A percentile compares a stretch with the other conserved stretches of the same genome.
phyloP scores from a whole-genome alignment of 2,113 vertebrate species.

The Heterochromis multidens region DNA sequence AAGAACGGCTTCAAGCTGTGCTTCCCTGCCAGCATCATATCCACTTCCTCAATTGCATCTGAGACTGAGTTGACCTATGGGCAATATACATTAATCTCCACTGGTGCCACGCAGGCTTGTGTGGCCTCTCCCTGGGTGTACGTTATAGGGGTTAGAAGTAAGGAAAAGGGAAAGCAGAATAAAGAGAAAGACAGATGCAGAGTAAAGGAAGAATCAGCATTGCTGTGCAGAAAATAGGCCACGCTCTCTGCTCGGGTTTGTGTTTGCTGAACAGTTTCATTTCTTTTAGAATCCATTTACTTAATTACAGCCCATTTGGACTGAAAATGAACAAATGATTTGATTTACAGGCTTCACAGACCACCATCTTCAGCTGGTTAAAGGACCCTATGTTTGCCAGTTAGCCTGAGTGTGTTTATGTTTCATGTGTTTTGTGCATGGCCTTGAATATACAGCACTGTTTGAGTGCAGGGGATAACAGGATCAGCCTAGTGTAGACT shows the following conservation, averaged over 20 bases:
- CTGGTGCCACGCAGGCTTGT: not conserved
- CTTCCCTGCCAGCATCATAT: slow-evolving; percentile 6
- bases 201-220: not conserved
- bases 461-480: slow-evolving; percentile 20
- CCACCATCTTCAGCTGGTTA: slow-evolving; percentile 1
- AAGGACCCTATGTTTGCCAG: slow-evolving; percentile 6
- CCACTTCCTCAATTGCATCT: slow-evolving; percentile 45
- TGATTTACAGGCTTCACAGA: slow-evolving; percentile 48
- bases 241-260: not conserved
- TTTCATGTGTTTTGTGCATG: not conserved
- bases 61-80: slow-evolving; percentile 44
- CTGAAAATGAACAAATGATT: slow-evolving; percentile 54
- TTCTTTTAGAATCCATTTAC: slow-evolving; percentile 50
- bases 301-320: slow-evolving; percentile 51
- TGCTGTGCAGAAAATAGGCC: not conserved
- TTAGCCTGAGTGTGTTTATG: not conserved
- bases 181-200: not conserved
- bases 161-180: slow-evolving; percentile 1
- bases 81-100: slow-evolving; percentile 39
- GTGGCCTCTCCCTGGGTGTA: not conserved
- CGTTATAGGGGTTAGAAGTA: slow-evolving; percentile 2
- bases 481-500: slow-evolving; percentile 19
- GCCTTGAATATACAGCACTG: not conserved
- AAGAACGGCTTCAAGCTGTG: slow-evolving; percentile 26
- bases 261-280: slow-evolving; percentile 23